Percentiles rank a stretch among this genome's conserved stretches.
Evolutionary conservation across 2,797 vertebrate species (phyloP).

Genomic region (Gallirallus australis): DNA sequence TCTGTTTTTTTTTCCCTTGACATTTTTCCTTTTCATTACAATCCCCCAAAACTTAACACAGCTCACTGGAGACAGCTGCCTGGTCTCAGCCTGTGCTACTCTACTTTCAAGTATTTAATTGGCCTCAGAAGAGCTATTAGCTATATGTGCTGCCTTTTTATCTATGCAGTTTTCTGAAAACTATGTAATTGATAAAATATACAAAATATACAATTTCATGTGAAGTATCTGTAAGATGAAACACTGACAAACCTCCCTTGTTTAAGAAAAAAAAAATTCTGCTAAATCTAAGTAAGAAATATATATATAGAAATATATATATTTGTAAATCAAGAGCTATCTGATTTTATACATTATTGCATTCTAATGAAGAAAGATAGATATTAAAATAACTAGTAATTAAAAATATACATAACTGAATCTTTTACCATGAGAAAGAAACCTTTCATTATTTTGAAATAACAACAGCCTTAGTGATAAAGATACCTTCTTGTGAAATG

Average conservation of each 20-base stretch:
- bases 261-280: slow-evolving; percentile 24
- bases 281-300: neutral
- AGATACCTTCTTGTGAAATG: neutral
- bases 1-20: neutral
- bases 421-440: neutral
- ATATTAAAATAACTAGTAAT: neutral
- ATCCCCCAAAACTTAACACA: neutral
- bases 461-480: neutral
- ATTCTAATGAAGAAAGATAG: neutral
- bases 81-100: neutral
- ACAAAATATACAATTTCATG: neutral
- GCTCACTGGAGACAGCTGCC: neutral
- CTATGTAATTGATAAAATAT: neutral
- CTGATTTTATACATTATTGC: neutral
- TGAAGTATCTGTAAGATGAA: neutral
- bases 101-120: slow-evolving; percentile 32
- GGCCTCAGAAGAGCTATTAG: slow-evolving; percentile 54
- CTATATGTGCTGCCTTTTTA: neutral
- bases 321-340: neutral
- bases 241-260: neutral
- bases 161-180: neutral
- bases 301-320: neutral
- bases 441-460: neutral
- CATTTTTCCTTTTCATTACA: neutral
- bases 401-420: neutral